Percentiles rank a stretch among this genome's conserved stretches.
These are phyloP conservation scores for Antheraea assamensis DNA, from an alignment of 2,888 invertebrate genomes.

Conservation along the genomic window DNA sequence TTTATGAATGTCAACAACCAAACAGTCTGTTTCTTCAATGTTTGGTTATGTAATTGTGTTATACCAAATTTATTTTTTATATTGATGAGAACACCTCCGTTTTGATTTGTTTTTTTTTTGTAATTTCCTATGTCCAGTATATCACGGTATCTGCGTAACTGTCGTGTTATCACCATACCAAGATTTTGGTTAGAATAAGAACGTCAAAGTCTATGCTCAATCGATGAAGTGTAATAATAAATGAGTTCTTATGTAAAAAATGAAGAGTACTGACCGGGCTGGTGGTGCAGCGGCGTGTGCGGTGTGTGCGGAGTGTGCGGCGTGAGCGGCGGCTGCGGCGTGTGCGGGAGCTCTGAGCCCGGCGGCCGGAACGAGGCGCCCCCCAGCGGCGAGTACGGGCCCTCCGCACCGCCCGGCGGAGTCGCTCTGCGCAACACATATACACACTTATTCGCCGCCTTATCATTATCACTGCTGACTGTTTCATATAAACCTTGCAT, in stretches of 20 bases:
- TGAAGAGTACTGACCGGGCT: slow-evolving; percentile 43
- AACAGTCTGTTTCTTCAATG: neutral
- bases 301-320: slow-evolving; percentile 40
- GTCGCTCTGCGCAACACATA: slow-evolving; percentile 61
- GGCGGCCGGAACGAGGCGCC: slow-evolving; percentile 59
- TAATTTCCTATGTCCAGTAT: neutral
- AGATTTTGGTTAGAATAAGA: neutral
- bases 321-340: slow-evolving; percentile 33
- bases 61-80: neutral
- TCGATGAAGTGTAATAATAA: too few relatives aligned
- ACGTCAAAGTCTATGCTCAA: neutral
- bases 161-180: neutral
- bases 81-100: neutral
- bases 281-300: slow-evolving; percentile 45
- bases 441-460: neutral
- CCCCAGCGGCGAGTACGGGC: slow-evolving; percentile 42
- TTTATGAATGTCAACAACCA: neutral
- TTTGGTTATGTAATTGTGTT: neutral
- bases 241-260: too few relatives aligned
- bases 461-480: too few relatives aligned
- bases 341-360: slow-evolving; percentile 43
- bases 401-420: slow-evolving; percentile 44
- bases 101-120: neutral
- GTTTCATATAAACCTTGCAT: too few relatives aligned
- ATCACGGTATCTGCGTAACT: neutral